These are phyloP conservation scores for Rhinolophus ferrumequinum DNA, from an alignment of 2,113 vertebrate genomes.

Conservation along the genomic window DNA sequence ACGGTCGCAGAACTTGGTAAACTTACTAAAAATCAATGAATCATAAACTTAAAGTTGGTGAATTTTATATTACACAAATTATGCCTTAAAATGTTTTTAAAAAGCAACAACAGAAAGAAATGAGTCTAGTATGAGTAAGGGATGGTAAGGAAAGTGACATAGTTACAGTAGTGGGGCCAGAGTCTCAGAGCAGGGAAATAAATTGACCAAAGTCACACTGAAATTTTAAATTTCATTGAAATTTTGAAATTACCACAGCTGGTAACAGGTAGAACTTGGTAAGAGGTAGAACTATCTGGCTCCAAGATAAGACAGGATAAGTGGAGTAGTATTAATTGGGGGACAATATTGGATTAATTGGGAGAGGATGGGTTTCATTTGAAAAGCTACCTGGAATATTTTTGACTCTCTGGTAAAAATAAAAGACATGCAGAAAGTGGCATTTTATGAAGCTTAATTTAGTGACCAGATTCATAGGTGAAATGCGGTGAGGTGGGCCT, in stretches of 20 bases:
- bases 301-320: neutral
- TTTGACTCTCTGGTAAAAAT: neutral
- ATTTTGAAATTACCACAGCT: neutral
- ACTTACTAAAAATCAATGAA: neutral
- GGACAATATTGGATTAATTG: neutral
- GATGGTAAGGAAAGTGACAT: neutral
- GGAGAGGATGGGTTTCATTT: neutral
- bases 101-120: neutral
- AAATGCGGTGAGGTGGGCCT: neutral
- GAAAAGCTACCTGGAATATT: neutral
- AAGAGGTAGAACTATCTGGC: neutral
- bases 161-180: neutral
- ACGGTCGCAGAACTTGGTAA: neutral
- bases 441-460: constrained; percentile 37
- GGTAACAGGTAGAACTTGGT: neutral
- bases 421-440: neutral
- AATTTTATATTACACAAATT: neutral
- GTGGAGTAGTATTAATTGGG: neutral
- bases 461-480: neutral
- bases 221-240: no score
- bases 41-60: neutral
- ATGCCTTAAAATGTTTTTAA: neutral
- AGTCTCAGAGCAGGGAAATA: neutral
- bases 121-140: neutral
- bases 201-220: neutral